Conservation (phyloP, 2,113 vertebrate species). For the Cinclus cinclus region DNA sequence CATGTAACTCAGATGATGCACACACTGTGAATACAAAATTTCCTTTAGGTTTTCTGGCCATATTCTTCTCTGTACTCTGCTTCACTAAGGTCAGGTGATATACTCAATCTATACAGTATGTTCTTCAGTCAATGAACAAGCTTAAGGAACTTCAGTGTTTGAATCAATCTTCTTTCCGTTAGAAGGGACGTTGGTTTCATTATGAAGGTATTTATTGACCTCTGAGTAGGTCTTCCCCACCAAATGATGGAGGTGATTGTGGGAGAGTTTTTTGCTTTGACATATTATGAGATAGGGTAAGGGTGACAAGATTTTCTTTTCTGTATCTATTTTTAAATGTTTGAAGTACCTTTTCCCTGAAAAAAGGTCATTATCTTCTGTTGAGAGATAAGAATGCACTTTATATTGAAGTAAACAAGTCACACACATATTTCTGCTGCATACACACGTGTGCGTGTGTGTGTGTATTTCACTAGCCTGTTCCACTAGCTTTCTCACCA, state of each 20-base stretch:
- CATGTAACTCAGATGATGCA: not conserved
- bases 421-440: too few relatives aligned
- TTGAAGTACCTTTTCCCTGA: not conserved
- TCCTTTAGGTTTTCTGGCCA: not conserved
- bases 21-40: not conserved
- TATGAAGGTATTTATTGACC: not conserved
- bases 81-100: not conserved
- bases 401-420: not conserved
- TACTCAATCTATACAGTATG: not conserved
- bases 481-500: not conserved
- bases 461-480: not conserved
- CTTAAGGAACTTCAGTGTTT: constrained; percentile 18
- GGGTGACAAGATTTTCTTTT: not conserved
- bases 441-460: too few relatives aligned
- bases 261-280: not conserved
- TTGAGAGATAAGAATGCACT: not conserved
- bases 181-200: not conserved
- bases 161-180: constrained; percentile 17
- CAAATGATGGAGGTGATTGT: not conserved
- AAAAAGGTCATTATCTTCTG: not conserved
- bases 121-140: constrained; percentile 17
- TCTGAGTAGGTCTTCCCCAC: not conserved
- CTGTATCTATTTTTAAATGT: not conserved
- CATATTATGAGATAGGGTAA: not conserved
- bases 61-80: not conserved